phyloP scores from a whole-genome alignment of 2,113 vertebrate species.

The Origma solitaria region DNA sequence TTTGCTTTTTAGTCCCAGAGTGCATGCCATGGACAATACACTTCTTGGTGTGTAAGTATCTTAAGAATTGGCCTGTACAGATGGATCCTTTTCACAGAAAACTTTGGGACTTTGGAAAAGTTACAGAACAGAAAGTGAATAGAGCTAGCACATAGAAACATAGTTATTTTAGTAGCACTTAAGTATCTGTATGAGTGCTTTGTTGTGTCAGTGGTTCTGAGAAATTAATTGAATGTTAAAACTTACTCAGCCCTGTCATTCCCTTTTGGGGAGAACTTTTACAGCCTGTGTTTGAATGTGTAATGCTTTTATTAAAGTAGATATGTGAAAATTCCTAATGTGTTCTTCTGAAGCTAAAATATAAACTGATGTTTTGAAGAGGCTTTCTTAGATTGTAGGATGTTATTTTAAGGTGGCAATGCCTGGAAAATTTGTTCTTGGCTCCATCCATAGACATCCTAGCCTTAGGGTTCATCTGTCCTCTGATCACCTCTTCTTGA shows the following conservation, averaged over 20 bases:
- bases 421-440: neutral
- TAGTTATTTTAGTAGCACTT: neutral
- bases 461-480: neutral
- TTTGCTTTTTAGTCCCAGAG: conserved; percentile 41
- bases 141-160: neutral
- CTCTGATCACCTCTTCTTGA: neutral
- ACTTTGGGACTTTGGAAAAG: neutral
- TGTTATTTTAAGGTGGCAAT: conserved; percentile 8
- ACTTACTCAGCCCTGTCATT: neutral
- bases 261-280: neutral
- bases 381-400: neutral
- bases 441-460: neutral
- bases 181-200: neutral
- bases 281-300: neutral
- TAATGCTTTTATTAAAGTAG: neutral
- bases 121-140: neutral
- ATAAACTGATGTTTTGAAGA: neutral
- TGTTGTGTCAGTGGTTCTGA: neutral
- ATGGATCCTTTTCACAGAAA: neutral
- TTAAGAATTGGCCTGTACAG: neutral
- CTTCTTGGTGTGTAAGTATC: neutral
- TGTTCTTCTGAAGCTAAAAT: neutral
- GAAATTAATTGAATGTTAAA: neutral
- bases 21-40: neutral
- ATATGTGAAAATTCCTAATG: neutral